Conservation (phyloP, 2,797 vertebrate genomes). For the Onychomys arenicola region DNA sequence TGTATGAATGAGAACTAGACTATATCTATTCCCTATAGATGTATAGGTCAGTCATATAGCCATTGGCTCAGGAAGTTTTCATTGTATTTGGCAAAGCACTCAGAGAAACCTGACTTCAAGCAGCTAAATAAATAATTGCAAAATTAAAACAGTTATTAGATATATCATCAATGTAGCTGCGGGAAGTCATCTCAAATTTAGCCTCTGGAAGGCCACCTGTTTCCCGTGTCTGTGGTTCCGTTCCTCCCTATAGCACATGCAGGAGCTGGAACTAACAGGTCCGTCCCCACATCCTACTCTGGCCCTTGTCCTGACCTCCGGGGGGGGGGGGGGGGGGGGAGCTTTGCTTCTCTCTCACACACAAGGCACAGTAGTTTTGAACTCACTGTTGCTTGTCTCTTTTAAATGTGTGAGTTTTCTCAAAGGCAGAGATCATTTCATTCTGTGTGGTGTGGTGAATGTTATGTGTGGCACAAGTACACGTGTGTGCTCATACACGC, state of each 20-base stretch:
- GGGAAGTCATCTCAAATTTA: not conserved
- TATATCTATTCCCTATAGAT: not conserved
- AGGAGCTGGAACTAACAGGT: not conserved
- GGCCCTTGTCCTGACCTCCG: not conserved
- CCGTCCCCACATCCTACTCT: not conserved
- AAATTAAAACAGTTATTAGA: slow-evolving; percentile 11
- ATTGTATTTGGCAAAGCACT: slow-evolving; percentile 11
- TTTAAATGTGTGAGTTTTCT: not conserved
- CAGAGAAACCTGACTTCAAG: not conserved
- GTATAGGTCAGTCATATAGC: not conserved
- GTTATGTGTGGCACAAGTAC: no score
- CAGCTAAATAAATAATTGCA: not conserved
- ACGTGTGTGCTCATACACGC: fast-evolving
- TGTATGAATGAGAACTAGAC: not conserved
- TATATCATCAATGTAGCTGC: not conserved
- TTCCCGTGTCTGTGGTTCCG: not conserved
- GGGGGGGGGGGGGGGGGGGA: no score
- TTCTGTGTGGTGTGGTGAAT: not conserved
- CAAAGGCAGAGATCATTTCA: not conserved
- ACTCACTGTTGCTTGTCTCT: not conserved
- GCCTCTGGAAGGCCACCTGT: not conserved
- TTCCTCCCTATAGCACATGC: not conserved
- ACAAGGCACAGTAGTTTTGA: not conserved
- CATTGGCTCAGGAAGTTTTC: not conserved
- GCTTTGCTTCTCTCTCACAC: not conserved